Conservation (phyloP, 2,888 invertebrate genomes). For the Lasioglossum pauxillum region DNA sequence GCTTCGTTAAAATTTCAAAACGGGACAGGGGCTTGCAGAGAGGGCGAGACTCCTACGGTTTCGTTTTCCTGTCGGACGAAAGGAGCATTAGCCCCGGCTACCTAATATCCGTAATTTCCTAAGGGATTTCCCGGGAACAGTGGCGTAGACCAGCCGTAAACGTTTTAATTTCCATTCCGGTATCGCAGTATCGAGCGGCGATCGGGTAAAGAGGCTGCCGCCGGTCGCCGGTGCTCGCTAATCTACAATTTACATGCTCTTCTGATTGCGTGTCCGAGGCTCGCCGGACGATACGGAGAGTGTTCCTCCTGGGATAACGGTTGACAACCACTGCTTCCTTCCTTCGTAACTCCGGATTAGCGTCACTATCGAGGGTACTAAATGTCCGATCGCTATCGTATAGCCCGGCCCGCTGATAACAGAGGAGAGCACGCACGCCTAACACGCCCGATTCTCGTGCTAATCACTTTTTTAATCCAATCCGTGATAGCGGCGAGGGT, state of each 20-base stretch:
- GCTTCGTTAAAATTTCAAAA: conserved; percentile 12
- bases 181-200: conserved; percentile 47
- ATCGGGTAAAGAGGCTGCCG: conserved; percentile 58
- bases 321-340: conserved; percentile 77
- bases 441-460: conserved; percentile 76
- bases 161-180: conserved; percentile 58
- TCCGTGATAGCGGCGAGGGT: conserved; percentile 74
- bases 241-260: conserved; percentile 72
- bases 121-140: conserved; percentile 34
- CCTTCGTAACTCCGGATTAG: conserved; percentile 79
- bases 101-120: conserved; percentile 58
- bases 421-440: conserved; percentile 72
- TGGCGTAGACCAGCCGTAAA: conserved; percentile 22
- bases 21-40: neutral
- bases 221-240: conserved; percentile 38
- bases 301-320: conserved; percentile 69
- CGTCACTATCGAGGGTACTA: conserved; percentile 80
- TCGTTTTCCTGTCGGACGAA: neutral
- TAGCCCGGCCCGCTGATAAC: conserved; percentile 65
- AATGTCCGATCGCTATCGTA: conserved; percentile 80
- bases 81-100: conserved; percentile 13
- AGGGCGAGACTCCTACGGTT: neutral
- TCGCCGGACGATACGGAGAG: conserved; percentile 54
- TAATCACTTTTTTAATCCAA: conserved; percentile 81
- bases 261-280: conserved; percentile 71